A percentile compares a stretch with the other conserved stretches of the same genome.
Evolutionary conservation across 2,888 invertebrate genomes (phyloP).

Genomic region (Flexamia atlantica): DNA sequence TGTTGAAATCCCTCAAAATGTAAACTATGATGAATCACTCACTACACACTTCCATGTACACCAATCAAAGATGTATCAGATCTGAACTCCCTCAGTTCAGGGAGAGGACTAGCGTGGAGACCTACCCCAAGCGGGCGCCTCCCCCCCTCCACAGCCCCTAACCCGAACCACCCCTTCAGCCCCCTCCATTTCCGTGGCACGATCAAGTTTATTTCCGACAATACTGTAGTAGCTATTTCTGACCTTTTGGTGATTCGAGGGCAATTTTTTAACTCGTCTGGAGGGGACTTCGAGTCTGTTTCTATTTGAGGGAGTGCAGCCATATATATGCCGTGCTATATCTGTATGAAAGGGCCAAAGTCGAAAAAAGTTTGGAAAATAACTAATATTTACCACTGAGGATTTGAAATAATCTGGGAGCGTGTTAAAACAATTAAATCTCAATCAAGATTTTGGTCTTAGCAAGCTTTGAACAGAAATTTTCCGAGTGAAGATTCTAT

Average conservation of each 20-base stretch:
- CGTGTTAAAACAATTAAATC: too few species aligned
- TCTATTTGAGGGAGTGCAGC: neutral
- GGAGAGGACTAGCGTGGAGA: neutral
- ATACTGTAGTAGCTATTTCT: neutral
- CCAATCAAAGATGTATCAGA: neutral
- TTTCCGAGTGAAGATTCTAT: too few species aligned
- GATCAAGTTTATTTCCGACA: constrained; percentile 13
- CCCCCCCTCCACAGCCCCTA: neutral
- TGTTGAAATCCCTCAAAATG: neutral
- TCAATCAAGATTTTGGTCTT: too few species aligned
- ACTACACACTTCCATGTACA: constrained; percentile 16
- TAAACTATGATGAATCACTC: neutral
- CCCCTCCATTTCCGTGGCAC: neutral
- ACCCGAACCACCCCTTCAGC: neutral
- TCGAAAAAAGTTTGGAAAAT: too few species aligned
- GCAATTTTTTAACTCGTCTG: constrained; percentile 46
- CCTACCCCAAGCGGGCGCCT: constrained; percentile 41
- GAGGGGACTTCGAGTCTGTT: neutral
- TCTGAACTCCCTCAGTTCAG: neutral
- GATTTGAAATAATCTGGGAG: too few species aligned
- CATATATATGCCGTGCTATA: neutral
- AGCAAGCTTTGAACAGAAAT: too few species aligned
- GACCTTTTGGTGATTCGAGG: constrained; percentile 9
- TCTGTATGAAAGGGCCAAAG: neutral
- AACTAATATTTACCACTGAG: too few species aligned